Evolutionary conservation across 2,888 invertebrate species (phyloP).

Genomic region (Drosophila maculinotata): DNA sequence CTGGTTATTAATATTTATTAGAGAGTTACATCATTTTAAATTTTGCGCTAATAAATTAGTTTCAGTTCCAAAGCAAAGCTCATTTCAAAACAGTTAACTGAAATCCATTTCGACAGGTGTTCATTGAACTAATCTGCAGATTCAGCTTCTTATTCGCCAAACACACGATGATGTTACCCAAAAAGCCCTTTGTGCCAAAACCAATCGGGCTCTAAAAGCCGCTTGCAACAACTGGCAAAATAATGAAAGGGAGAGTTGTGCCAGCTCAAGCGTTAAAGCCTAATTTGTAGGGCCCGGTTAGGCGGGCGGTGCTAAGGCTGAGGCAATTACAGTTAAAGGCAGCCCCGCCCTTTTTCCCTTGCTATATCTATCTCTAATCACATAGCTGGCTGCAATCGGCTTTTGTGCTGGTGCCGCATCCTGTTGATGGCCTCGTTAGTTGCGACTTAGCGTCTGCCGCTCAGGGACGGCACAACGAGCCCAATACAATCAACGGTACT

Average conservation of each 20-base stretch:
- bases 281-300: slow-evolving; percentile 58
- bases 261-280: slow-evolving; percentile 62
- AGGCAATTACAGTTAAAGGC: slow-evolving; percentile 77
- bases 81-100: not conserved
- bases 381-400: slow-evolving; percentile 76
- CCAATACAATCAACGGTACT: slow-evolving; percentile 68
- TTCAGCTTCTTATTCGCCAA: slow-evolving; percentile 30
- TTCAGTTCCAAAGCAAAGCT: not conserved
- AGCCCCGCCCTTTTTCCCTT: slow-evolving; percentile 35
- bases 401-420: slow-evolving; percentile 71
- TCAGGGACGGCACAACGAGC: slow-evolving; percentile 48
- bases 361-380: slow-evolving; percentile 60
- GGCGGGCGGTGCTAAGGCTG: slow-evolving; percentile 20
- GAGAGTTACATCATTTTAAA: not conserved
- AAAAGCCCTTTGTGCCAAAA: slow-evolving; percentile 9
- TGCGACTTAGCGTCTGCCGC: slow-evolving; percentile 65
- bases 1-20: not conserved
- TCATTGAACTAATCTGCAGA: slow-evolving; percentile 29
- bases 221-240: not conserved
- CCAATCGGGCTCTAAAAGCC: slow-evolving; percentile 14
- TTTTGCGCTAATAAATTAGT: not conserved
- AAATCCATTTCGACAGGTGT: slow-evolving; percentile 22
- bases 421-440: slow-evolving; percentile 79
- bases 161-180: not conserved
- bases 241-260: slow-evolving; percentile 5